phyloP scores from a whole-genome alignment of 37 sponge, comb jelly and placozoan genomes.

The Amphimedon queenslandica region DNA sequence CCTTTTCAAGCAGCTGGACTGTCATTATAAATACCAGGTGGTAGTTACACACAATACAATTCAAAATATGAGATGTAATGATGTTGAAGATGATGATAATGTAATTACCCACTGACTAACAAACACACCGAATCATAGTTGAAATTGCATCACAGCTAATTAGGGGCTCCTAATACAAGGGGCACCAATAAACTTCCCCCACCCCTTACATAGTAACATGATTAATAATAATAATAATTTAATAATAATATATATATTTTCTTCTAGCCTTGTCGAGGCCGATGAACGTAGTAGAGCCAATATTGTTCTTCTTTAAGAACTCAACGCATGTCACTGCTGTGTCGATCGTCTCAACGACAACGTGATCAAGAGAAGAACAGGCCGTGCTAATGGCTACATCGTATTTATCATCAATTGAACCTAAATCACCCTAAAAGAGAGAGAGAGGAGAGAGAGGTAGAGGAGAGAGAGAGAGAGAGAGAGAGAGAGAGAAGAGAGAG shows the following conservation, averaged over 20 bases:
- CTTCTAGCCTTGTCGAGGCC: slow-evolving; percentile 79
- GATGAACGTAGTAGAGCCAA: slow-evolving; percentile 90
- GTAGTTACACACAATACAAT: background rate
- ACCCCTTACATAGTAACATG: too few species aligned
- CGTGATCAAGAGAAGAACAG: slow-evolving; percentile 84
- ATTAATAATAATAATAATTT: too few species aligned
- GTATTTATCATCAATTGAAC: slow-evolving; percentile 78
- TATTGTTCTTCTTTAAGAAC: slow-evolving; percentile 73
- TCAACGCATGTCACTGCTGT: slow-evolving; percentile 85
- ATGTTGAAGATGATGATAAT: too few species aligned
- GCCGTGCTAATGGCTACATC: slow-evolving; percentile 98
- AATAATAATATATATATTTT: background rate
- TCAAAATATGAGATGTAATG: too few species aligned
- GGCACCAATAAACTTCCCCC: too few species aligned
- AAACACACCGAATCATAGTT: too few species aligned
- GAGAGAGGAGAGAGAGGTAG: too few species aligned
- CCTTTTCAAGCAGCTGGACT: too few species aligned
- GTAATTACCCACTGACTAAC: too few species aligned
- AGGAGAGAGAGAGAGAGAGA: slow-evolving; percentile 8
- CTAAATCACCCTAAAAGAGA: slow-evolving; percentile 77
- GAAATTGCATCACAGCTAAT: too few species aligned
- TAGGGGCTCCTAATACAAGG: too few species aligned
- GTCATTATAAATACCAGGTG: background rate
- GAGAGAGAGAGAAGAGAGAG: too few species aligned
- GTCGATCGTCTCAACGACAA: slow-evolving; percentile 94